phyloP scores from a whole-genome alignment of 2,113 vertebrate genomes.

The Proteles cristata region DNA sequence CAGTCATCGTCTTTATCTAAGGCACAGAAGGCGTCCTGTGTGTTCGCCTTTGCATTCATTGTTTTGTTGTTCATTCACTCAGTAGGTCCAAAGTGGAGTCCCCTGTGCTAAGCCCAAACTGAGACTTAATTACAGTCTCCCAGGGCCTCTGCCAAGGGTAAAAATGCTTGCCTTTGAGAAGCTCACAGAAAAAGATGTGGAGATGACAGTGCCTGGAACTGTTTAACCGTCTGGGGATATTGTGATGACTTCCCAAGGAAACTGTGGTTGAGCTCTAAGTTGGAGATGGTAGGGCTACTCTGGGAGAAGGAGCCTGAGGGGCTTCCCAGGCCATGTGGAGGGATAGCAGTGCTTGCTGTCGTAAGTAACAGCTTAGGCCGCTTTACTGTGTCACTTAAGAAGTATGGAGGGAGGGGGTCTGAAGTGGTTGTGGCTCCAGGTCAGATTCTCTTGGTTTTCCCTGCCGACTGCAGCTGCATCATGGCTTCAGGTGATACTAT shows the following conservation, averaged over 20 bases:
- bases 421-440: neutral
- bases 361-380: neutral
- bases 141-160: neutral
- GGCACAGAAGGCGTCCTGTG: neutral
- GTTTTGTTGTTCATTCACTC: constrained; percentile 19
- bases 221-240: neutral
- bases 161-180: neutral
- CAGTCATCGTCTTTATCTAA: neutral
- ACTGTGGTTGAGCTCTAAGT: neutral
- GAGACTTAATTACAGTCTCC: neutral
- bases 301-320: neutral
- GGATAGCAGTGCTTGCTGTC: neutral
- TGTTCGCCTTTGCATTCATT: neutral
- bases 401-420: neutral
- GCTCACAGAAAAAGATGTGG: neutral
- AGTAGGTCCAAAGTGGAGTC: neutral
- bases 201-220: neutral
- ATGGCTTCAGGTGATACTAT: neutral
- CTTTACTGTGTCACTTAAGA: neutral
- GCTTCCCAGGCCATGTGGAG: neutral
- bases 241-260: neutral
- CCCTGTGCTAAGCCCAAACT: neutral
- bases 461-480: neutral
- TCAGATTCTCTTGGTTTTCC: neutral
- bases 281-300: neutral